Evolutionary conservation across 2,113 vertebrate genomes (phyloP).

Genomic region (Tonatia bakeri): DNA sequence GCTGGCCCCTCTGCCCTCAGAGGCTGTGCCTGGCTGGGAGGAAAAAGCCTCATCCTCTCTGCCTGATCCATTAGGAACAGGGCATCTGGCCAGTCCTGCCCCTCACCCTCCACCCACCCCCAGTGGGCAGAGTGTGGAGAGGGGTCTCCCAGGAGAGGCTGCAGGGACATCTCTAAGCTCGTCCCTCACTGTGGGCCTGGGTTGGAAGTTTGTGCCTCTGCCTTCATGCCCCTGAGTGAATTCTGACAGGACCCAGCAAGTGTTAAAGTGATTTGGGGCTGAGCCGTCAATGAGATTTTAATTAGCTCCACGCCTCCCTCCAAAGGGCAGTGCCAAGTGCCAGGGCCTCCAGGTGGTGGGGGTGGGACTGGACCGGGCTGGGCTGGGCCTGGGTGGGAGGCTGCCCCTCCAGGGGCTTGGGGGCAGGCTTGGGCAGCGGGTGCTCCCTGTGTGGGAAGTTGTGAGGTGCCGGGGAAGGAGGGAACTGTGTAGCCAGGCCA

Average conservation of each 20-base stretch:
- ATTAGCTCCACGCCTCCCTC: slow-evolving; percentile 66
- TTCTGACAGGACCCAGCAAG: slow-evolving; percentile 66
- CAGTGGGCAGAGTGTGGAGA: background rate
- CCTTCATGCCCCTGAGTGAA: slow-evolving; percentile 9
- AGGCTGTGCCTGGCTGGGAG: background rate
- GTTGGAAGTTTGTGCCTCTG: background rate
- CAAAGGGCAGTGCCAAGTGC: background rate
- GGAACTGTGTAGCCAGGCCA: background rate
- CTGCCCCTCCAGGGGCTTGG: background rate
- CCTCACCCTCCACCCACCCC: background rate
- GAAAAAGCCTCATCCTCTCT: background rate
- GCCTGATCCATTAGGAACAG: background rate
- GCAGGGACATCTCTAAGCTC: background rate
- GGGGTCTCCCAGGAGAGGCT: background rate
- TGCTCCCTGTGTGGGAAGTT: background rate
- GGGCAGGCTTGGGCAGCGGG: background rate
- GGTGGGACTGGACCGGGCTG: background rate
- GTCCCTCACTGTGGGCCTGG: background rate
- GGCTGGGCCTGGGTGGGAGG: background rate
- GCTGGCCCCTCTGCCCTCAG: background rate
- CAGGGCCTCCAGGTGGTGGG: background rate
- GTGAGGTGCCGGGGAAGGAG: background rate
- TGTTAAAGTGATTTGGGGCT: slow-evolving; percentile 76
- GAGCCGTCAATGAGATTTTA: slow-evolving; percentile 76
- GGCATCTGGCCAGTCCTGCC: background rate